phyloP scores from a whole-genome alignment of 2,888 invertebrate species.

The Nebria brevicollis region DNA sequence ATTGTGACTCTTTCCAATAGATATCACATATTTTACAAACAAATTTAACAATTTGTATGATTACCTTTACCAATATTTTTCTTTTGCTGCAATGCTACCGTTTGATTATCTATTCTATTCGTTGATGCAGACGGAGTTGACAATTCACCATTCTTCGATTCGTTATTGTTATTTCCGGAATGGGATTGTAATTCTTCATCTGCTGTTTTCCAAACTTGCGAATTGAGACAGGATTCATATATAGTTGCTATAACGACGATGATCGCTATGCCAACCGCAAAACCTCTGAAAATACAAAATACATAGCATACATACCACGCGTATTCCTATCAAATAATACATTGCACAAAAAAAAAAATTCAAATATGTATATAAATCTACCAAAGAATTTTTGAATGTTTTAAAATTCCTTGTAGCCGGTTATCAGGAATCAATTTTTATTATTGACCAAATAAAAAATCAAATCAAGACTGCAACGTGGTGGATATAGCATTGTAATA shows the following conservation, averaged over 20 bases:
- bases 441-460: background rate
- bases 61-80: slow-evolving; percentile 59
- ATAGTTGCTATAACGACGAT: slow-evolving; percentile 72
- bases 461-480: background rate
- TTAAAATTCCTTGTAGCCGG: too few species aligned
- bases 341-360: background rate
- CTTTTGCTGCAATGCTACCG: slow-evolving; percentile 47
- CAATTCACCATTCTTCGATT: slow-evolving; percentile 45
- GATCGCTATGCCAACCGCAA: slow-evolving; percentile 63
- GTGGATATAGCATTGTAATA: background rate
- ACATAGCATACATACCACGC: too few species aligned
- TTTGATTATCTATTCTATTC: slow-evolving; percentile 33
- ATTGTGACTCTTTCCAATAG: too few species aligned
- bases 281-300: slow-evolving; percentile 62
- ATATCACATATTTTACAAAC: too few species aligned
- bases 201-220: slow-evolving; percentile 57
- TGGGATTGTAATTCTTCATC: slow-evolving; percentile 55
- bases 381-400: too few species aligned
- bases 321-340: background rate
- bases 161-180: slow-evolving; percentile 54
- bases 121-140: slow-evolving; percentile 2
- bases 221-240: slow-evolving; percentile 68
- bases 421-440: too few species aligned
- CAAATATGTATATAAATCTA: too few species aligned
- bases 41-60: slow-evolving; percentile 49